Base-by-base conservation (phyloP, 2,888 invertebrate species). In the Protodeltote pygarga region DNA sequence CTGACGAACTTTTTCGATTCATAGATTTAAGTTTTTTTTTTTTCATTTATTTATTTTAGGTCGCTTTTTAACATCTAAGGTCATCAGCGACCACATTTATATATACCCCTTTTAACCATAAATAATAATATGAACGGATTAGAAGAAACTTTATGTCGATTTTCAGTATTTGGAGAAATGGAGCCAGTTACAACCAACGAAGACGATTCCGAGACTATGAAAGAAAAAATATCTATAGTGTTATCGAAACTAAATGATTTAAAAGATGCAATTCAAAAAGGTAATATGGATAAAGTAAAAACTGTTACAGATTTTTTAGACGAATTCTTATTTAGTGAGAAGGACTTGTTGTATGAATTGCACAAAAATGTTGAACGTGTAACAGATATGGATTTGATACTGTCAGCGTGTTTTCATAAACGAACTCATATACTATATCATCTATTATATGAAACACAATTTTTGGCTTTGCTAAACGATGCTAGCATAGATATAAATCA, bases 311-410 rank as follows among this genome's bases (percentile, higher is more conserved):
- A 38, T 1, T 13, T 8, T 13, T 45, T 60, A 6, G 21, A 45
- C 8, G 11, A 25, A 3, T n/a, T 40, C 20, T 5, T 33, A 4
- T n/a, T 0, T 0, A 3, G 6, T 4, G 45, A 50, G 15, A 31
- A 6, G 31, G 4, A 24, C 8, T 4, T 25, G 3, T 8, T 58
- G 10, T 6, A 2, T 3, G 11, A 40, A 14, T n/a, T 33, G 3
- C 23, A 34, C 16, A 11, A 0, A 5, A 16, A 6, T 11, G 19
- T 16, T 11, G 5, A 6, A 5, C 13, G 51, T 11, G 2, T 5
- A 4, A 50, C 44, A 13, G 45, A 57, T 20, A 21, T 13, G 4
- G 45, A 55, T 20, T 32, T 60, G 5, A 64, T 64, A 4, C 33
- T 50, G 16, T 10, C 47, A 6, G 61, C 55, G 3, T 60, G 61